Evolutionary conservation across 1,140 invertebrate genomes (phyloP), one percentile per base, ranked within the genome.

Genomic region (Tetramorium parvispinum): DNA sequence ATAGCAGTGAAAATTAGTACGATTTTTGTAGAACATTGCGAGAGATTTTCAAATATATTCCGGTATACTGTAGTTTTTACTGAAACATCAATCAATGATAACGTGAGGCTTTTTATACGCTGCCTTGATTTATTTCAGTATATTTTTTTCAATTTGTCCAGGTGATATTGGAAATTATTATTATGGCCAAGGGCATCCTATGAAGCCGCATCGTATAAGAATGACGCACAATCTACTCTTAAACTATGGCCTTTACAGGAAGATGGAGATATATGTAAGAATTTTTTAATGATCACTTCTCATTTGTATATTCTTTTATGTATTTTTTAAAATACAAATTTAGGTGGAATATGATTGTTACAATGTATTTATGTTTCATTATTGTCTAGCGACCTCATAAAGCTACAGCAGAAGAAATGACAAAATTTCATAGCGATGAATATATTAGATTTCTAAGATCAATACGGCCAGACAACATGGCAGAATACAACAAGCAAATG

Each of bases 401-500:
- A 96, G 99, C 99, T 18, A 99, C 99, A 53, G 98, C 99, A 85
- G 99, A 99, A 96, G 99, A 99, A 96, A 99, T 99, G 99, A 99
- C 99, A 37, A 99, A 99, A 95, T 99, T 99, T 94, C 99, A 99
- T 95, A 99, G 98, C 91, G 99, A 99, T 96, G 99, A 99, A 94
- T 99, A 99, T 94, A 99, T 99, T 85, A 96, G 98, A 73, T 99
- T 99, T 95, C 95, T 99, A 66, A 96, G 99, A 43, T 99, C 98
- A 86, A 99, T 99, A 91, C 96, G 99, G 88, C 99, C 99, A 46
- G 99, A 99, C 94, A 99, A 99, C 93, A 99, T 99, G 98, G 97
- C 98, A 4, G 99, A 99, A 95, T 99, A 99, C 94, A 99, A 99
- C 94, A 99, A 99, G 96, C 99, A 99, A 95, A 99, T 99, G 99